Conservation (phyloP, 2,113 vertebrate species). For the Indicator indicator region DNA sequence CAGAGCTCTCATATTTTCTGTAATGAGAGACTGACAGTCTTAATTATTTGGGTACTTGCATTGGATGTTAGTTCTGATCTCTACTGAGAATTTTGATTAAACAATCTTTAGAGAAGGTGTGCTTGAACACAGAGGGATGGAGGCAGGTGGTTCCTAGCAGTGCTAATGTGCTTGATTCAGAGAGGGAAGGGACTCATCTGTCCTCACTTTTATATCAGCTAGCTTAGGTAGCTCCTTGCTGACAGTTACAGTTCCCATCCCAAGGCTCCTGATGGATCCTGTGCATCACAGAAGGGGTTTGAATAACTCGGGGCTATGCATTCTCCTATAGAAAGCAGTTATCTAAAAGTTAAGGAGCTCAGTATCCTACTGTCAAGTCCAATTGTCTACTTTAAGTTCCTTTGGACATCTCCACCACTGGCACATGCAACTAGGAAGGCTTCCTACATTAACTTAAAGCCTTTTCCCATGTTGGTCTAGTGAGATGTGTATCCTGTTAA, state of each 20-base stretch:
- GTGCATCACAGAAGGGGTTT: not conserved
- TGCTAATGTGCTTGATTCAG: not conserved
- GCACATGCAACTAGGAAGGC: not conserved
- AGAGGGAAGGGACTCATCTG: not conserved
- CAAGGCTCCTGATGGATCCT: not conserved
- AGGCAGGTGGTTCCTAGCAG: not conserved
- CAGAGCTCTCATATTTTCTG: not conserved
- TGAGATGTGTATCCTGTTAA: not conserved
- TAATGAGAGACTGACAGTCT: not conserved
- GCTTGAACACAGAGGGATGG: not conserved
- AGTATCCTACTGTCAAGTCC: not conserved
- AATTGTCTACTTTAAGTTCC: not conserved
- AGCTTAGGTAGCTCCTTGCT: not conserved
- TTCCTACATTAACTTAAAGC: not conserved
- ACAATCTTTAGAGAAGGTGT: not conserved
- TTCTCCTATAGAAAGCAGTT: not conserved
- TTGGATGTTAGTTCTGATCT: slow-evolving; percentile 2
- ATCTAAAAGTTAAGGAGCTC: not conserved
- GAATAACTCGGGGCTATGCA: not conserved
- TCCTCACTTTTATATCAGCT: not conserved
- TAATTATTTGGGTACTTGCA: not conserved
- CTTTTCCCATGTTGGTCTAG: not conserved
- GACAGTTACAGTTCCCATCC: not conserved
- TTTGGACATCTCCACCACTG: not conserved
- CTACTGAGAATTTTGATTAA: slow-evolving; percentile 12